Evolutionary conservation across 2,888 invertebrate species (phyloP), one percentile per base, ranked within the genome.

Genomic region (Drosophila testacea): DNA sequence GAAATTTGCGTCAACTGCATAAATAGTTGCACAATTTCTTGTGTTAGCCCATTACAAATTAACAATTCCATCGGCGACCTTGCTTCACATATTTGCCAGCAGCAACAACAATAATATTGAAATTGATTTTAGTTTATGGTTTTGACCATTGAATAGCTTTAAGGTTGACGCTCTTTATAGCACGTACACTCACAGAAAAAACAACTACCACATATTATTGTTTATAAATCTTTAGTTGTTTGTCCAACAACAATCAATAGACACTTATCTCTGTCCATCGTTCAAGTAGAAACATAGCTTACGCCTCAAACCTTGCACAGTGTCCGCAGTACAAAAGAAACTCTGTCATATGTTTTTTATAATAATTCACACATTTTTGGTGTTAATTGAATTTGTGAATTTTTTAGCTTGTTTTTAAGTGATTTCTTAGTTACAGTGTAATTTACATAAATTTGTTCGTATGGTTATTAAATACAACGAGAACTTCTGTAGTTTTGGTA

Each of bases 1-100:
- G 7, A 47, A 67, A 81, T 83, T 83, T 67, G 55, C 74, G 65
- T 65, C 70, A 50, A 57, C 62, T 50, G 51, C 63, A 56, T 70
- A 76, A 79, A 64, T 39, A 65, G 48, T 72, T 73, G 51, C 79
- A 73, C 73, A 83, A 83, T 65, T 32, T 64, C 47, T 62, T 57
- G 66, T 32, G 47, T 32, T 60, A 44, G 51, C 13, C 47, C 27
- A 50, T 27, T 27, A n/a, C 63, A 57, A 6, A 60, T 60, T 56
- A 48, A 54, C 36, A 63, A 36, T 60, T 64, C 50, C 42, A 64
- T 44, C 7, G 50, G 13, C 77, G 77, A 77, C 77, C 77, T 77
- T 77, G 77, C 69, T 56, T 65, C 69, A 68, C n/a, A 59, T 76
- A 70, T 69, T 55, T 13, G 47, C 48, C 22, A 65, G 63, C 61